Conservation (phyloP, 2,888 invertebrate species). For the Notocelia uddmanniana region DNA sequence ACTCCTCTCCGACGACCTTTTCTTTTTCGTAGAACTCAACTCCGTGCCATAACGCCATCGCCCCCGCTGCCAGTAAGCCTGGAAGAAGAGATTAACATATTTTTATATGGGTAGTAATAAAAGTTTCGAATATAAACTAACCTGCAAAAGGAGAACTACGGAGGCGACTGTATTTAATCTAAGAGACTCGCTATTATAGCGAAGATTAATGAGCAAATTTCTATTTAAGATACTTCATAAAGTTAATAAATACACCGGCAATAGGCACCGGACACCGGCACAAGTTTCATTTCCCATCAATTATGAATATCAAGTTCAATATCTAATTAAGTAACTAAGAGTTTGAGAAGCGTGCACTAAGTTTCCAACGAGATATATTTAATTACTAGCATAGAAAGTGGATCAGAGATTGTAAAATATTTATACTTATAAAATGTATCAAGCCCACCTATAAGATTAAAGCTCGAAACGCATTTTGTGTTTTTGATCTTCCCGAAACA, state of each 20-base stretch:
- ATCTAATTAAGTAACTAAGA: neutral
- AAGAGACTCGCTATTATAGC: no score
- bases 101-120: neutral
- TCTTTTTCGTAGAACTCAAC: conserved; percentile 98
- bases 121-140: no score
- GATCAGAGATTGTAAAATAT: neutral
- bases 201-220: neutral
- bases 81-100: conserved; percentile 55
- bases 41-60: conserved; percentile 98
- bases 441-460: no score
- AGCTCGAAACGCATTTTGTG: no score
- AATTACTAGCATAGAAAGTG: neutral
- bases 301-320: neutral
- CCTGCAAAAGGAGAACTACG: no score
- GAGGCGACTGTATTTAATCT: no score
- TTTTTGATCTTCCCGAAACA: no score
- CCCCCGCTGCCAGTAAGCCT: conserved; percentile 96
- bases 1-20: conserved; percentile 96
- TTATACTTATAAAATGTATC: neutral
- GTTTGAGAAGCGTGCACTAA: neutral
- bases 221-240: neutral
- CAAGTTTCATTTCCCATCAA: conserved; percentile 20
- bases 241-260: conserved; percentile 15
- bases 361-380: conserved; percentile 6
- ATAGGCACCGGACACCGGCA: no score